These are phyloP conservation scores for Catamblyrhynchus diadema DNA, from an alignment of 2,797 vertebrate genomes.

Conservation along the genomic window DNA sequence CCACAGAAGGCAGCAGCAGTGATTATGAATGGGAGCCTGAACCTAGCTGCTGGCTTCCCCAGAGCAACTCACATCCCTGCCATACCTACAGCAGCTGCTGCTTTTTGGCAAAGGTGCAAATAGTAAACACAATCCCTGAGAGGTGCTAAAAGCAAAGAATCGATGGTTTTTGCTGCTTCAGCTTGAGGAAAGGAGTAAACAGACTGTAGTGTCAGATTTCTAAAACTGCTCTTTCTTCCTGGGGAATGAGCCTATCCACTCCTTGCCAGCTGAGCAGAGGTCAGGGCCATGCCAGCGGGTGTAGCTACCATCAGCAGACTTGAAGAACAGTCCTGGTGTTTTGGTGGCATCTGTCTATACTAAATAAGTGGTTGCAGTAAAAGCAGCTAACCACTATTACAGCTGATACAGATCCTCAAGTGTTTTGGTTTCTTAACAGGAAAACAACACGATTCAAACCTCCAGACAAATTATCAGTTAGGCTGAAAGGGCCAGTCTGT, in stretches of 20 bases:
- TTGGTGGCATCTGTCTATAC: background rate
- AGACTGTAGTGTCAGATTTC: background rate
- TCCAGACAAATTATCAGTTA: background rate
- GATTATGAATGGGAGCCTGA: background rate
- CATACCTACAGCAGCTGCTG: slow-evolving; percentile 13
- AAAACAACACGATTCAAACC: background rate
- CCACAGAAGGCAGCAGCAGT: background rate
- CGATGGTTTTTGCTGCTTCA: background rate
- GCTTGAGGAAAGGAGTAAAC: slow-evolving; percentile 9
- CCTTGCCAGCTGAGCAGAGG: background rate
- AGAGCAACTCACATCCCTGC: background rate
- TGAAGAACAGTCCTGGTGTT: background rate
- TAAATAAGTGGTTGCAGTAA: background rate
- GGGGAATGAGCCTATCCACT: background rate
- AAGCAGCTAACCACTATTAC: background rate
- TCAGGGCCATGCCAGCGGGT: background rate
- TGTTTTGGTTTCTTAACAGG: background rate
- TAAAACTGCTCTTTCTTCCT: background rate
- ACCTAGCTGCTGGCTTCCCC: background rate
- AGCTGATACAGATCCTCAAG: background rate
- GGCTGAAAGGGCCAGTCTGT: background rate
- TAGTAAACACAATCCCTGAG: background rate
- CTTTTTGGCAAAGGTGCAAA: background rate
- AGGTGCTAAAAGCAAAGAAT: slow-evolving; percentile 48
- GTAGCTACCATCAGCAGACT: background rate